Evolutionary conservation across 2,797 vertebrate species (phyloP).

Genomic region (Hirundo rustica): DNA sequence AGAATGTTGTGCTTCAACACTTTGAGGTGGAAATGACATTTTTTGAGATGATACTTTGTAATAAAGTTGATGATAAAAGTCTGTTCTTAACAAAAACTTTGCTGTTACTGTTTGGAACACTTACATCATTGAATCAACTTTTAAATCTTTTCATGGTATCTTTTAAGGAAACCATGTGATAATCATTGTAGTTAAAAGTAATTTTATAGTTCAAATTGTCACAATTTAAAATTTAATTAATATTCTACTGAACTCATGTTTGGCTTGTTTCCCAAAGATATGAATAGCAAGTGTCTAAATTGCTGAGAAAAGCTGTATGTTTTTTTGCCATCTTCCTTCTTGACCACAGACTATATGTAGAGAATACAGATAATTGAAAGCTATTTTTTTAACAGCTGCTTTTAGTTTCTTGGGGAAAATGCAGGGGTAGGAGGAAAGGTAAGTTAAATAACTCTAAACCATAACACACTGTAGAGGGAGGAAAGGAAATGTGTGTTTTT

Average conservation of each 20-base stretch:
- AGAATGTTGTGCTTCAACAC: rapidly evolving
- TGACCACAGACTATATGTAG: not conserved
- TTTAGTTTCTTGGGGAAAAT: not conserved
- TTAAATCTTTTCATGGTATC: not conserved
- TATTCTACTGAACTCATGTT: not conserved
- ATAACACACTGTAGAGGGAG: not conserved
- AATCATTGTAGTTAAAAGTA: not conserved
- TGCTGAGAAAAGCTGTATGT: not conserved
- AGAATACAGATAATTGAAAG: not conserved
- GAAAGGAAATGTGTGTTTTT: not conserved
- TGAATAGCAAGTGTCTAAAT: not conserved
- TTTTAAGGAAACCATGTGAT: not conserved
- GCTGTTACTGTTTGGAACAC: not conserved
- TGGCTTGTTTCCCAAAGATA: not conserved
- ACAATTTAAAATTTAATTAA: not conserved
- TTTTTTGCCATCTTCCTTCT: not conserved
- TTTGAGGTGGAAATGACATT: not conserved
- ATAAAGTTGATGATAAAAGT: not conserved
- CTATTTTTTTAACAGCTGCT: not conserved
- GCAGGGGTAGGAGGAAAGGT: rapidly evolving
- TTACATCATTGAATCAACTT: not conserved
- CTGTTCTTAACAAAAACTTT: not conserved
- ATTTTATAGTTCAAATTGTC: not conserved
- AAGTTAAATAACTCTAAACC: not conserved
- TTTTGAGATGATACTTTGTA: not conserved